phyloP scores from a whole-genome alignment of 2,113 vertebrate genomes.

The Microcebus jonahi region DNA sequence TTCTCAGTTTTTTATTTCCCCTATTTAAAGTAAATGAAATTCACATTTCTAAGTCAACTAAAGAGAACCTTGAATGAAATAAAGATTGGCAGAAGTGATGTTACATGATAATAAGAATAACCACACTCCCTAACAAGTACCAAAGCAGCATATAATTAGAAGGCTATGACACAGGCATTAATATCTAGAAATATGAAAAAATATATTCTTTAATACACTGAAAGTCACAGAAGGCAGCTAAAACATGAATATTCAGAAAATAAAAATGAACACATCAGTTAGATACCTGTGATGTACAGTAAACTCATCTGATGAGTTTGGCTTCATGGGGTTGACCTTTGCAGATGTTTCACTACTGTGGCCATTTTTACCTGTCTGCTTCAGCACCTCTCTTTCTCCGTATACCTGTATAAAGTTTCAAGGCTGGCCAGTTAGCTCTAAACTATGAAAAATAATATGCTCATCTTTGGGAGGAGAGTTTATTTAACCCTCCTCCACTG shows the following conservation, averaged over 20 bases:
- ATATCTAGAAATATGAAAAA: background rate
- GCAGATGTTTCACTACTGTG: background rate
- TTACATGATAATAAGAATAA: background rate
- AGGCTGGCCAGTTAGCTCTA: background rate
- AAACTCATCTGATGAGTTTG: background rate
- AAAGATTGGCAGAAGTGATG: slow-evolving; percentile 1
- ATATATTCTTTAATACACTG: background rate
- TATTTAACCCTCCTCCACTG: no score
- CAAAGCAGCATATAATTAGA: background rate
- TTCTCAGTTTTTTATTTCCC: background rate
- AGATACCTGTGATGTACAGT: no score
- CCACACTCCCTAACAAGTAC: background rate
- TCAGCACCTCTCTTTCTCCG: background rate
- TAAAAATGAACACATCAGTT: background rate
- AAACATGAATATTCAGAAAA: background rate
- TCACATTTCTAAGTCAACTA: slow-evolving; percentile 25
- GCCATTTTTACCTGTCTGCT: background rate
- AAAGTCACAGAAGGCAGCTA: background rate
- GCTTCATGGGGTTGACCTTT: background rate
- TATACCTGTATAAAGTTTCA: background rate
- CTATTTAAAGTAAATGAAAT: slow-evolving; percentile 51
- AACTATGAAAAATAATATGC: no score
- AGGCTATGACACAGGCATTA: background rate
- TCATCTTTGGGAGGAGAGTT: background rate
- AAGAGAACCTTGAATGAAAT: slow-evolving; percentile 31